Evolutionary conservation across 2,888 invertebrate genomes (phyloP).

Genomic region (Rotaria magnacalcarata): DNA sequence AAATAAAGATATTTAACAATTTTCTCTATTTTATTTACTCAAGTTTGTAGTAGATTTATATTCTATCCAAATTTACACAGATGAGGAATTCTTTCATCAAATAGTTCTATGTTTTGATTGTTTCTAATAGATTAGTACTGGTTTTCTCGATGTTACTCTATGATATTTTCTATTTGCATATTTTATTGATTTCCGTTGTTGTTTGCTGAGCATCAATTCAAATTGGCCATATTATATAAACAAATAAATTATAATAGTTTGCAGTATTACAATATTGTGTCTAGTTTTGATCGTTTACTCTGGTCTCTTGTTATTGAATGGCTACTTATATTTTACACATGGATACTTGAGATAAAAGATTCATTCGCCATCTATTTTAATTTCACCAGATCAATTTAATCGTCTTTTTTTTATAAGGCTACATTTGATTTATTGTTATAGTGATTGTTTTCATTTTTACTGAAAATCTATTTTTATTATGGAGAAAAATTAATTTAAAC

Average conservation of each 20-base stretch:
- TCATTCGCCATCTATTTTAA: constrained; percentile 30
- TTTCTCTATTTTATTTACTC: too few relatives aligned
- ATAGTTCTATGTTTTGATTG: background rate
- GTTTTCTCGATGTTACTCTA: background rate
- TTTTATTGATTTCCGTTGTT: background rate
- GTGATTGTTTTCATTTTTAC: too few relatives aligned
- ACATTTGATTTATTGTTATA: too few relatives aligned
- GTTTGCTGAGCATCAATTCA: background rate
- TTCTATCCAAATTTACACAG: too few relatives aligned
- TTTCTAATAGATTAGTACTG: background rate
- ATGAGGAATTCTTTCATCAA: too few relatives aligned
- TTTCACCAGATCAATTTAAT: constrained; percentile 32
- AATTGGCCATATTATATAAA: constrained; percentile 18
- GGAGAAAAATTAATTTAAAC: constrained; percentile 20
- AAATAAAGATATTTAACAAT: too few relatives aligned
- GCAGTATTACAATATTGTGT: background rate
- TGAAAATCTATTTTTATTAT: background rate
- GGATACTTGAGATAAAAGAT: constrained; percentile 11
- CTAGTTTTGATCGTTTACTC: background rate
- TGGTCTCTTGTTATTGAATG: constrained; percentile 36
- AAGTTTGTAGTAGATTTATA: too few relatives aligned
- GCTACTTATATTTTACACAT: constrained; percentile 11
- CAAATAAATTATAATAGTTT: background rate
- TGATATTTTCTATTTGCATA: constrained; percentile 35
- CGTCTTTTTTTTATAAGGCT: background rate